These are phyloP conservation scores for Glyptemys insculpta DNA, from an alignment of 2,797 vertebrate species.

Conservation along the genomic window DNA sequence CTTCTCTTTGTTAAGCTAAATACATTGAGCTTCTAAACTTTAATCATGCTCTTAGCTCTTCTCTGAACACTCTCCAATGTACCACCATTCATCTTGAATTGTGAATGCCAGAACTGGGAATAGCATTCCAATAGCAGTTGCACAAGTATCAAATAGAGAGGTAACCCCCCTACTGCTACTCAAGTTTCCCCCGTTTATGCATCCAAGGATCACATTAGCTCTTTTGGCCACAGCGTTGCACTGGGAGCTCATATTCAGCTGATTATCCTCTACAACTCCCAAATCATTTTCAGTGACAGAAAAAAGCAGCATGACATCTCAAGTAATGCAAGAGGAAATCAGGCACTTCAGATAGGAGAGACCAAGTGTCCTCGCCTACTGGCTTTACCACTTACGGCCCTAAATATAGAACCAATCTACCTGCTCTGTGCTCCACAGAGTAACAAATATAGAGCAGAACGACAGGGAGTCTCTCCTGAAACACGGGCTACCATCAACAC, in stretches of 20 bases:
- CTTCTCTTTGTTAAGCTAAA: background rate
- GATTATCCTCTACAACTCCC: background rate
- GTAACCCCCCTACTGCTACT: background rate
- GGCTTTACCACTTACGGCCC: background rate
- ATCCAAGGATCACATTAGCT: background rate
- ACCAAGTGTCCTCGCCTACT: background rate
- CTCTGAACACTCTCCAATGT: background rate
- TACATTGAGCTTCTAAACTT: background rate
- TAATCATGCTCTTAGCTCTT: background rate
- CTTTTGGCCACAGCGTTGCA: background rate
- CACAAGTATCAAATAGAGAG: background rate
- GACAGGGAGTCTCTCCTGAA: too few relatives aligned
- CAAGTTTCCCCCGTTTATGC: background rate
- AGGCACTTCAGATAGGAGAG: background rate
- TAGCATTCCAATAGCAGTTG: background rate
- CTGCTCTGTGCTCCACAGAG: background rate
- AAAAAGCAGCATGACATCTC: background rate
- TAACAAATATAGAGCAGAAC: too few relatives aligned
- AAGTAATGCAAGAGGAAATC: background rate
- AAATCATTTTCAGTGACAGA: background rate
- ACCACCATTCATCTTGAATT: background rate
- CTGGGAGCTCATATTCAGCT: background rate
- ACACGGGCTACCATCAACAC: too few relatives aligned
- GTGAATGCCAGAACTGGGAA: background rate
- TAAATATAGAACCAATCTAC: background rate